Base-by-base conservation (phyloP, 2,888 invertebrate genomes). In the Parapristionchus giblindavisi region DNA sequence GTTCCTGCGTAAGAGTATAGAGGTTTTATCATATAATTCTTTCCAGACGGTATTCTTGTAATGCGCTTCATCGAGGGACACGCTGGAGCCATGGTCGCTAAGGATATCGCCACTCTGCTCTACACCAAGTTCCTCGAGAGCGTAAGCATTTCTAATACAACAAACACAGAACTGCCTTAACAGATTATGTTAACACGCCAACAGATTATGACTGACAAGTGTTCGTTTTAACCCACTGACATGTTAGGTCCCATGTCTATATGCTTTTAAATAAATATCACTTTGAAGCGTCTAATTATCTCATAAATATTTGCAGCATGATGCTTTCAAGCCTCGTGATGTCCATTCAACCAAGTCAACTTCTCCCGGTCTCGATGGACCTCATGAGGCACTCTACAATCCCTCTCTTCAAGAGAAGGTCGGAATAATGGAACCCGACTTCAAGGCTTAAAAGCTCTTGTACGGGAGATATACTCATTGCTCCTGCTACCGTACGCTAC, bases 21-120 rank as follows among this genome's bases (percentile, higher is more conserved):
- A 21, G 40, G 21, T 60, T 8, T 32, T 2, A 6, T 32, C 27
- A 24, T 29, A 3, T 29, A 6, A 2, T 27, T 34, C 61, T 24
- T 21, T 70, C 36, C 68, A 83, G 88, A 88, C 73, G 88, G 88
- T 32, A 81, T 86, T 24, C 84, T 88, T 32, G 78, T 88, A 38
- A 80, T 88, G 70, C 81, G 85, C 38, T 88, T 87, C 79, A 84
- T 87, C 70, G 86, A 88, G 68, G 85, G 86, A 38, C 87, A 88
- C 77, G 86, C 87, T n/a, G 88, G 88, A 71, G 86, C 87, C 6
- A 84, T 88, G 75, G 85, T 88, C 43, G 86, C 86, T 29, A 77
- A 83, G 52, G 88, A 88, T 58, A 74, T 87, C 66, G 78, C 82
- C 36, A 75, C 78, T n/a, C 63, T 74, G 27, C 79, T 87, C 40